Evolutionary conservation across 2,113 vertebrate species (phyloP).

Genomic region (Ahaetulla prasina): DNA sequence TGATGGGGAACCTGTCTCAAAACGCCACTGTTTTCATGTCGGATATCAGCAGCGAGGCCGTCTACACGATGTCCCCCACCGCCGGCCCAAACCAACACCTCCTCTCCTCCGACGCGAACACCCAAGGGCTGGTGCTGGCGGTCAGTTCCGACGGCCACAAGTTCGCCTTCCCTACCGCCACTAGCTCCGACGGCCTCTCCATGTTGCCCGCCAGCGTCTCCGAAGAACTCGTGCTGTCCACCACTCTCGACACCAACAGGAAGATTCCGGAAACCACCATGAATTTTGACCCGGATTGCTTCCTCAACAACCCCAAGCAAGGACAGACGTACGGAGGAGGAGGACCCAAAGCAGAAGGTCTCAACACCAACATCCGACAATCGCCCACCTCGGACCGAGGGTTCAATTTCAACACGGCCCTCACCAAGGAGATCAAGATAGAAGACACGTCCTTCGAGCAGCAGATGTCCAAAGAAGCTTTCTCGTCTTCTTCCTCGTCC

Average conservation of each 20-base stretch:
- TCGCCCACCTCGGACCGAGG: conserved; percentile 80
- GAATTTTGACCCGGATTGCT: conserved; percentile 99
- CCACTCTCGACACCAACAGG: conserved; percentile 86
- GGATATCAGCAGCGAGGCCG: conserved; percentile 90
- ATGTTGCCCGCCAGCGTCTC: conserved; percentile 90
- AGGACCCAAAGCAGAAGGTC: conserved; percentile 87
- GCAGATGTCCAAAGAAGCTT: conserved; percentile 91
- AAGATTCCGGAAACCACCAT: conserved; percentile 95
- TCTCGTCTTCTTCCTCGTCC: conserved; percentile 77
- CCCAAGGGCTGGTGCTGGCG: conserved; percentile 90
- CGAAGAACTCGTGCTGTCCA: conserved; percentile 94
- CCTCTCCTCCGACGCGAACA: conserved; percentile 83
- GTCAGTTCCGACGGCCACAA: conserved; percentile 94
- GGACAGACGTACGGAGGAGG: conserved; percentile 97
- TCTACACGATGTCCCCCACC: conserved; percentile 95
- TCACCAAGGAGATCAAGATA: conserved; percentile 94
- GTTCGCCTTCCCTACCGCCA: conserved; percentile 88
- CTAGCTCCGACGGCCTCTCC: conserved; percentile 82
- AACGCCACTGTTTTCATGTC: conserved; percentile 95
- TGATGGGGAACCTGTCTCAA: conserved; percentile 93
- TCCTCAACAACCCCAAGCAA: conserved; percentile 98
- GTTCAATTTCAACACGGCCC: conserved; percentile 82
- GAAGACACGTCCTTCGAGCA: conserved; percentile 99
- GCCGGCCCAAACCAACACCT: conserved; percentile 89
- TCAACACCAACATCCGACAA: conserved; percentile 76